Conservation (phyloP, 2,888 invertebrate genomes). For the Platycheirus rosarum region DNA sequence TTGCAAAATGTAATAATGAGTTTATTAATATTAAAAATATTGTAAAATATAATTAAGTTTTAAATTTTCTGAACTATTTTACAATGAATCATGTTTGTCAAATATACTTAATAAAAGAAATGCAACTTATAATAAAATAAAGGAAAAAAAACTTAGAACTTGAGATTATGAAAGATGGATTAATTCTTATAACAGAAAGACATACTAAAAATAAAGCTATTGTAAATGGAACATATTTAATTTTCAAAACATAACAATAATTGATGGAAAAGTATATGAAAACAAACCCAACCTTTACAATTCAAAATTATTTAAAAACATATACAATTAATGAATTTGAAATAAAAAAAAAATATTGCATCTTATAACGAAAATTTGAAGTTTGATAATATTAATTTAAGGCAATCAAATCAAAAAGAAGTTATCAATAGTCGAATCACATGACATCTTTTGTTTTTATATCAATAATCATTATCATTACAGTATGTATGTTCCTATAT, state of each 20-base stretch:
- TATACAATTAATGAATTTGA: background rate
- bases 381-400: background rate
- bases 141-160: slow-evolving; percentile 7
- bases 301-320: background rate
- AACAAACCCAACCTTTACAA: background rate
- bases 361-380: background rate
- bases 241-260: slow-evolving; percentile 1
- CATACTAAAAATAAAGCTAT: background rate
- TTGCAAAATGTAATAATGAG: background rate
- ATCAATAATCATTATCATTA: no score
- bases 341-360: background rate
- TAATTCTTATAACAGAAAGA: background rate
- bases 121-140: background rate
- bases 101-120: slow-evolving; percentile 1
- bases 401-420: background rate
- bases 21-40: background rate
- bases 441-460: no score
- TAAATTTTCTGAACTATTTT: background rate
- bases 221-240: slow-evolving; percentile 2
- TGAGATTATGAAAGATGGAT: background rate
- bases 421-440: no score
- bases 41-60: background rate
- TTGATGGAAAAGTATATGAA: background rate
- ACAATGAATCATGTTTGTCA: background rate
- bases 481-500: no score